Evolutionary conservation across 2,888 invertebrate species (phyloP), one percentile per base, ranked within the genome.

Genomic region (Pecten maximus): DNA sequence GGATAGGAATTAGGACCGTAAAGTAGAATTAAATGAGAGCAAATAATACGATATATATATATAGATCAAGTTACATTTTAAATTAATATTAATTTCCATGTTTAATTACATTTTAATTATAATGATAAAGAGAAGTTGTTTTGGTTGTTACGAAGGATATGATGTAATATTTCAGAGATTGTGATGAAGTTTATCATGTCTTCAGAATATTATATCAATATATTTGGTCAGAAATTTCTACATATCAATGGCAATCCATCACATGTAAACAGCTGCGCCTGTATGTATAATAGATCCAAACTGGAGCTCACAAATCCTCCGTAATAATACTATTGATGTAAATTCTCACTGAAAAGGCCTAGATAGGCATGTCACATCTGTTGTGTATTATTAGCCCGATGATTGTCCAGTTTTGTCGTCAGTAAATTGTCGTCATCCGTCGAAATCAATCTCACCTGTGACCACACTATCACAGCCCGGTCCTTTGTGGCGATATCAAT

Each of bases 391-490:
- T 74, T 74, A 74, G 74, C 74, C 74, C 16, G 4, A 35, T 28
- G 74, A 74, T 74, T 74, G 74, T 74, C 60, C 74, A 35, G 19
- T 35, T 35, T 8, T 35, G 74, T 74, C 74, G 74, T 74, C 74
- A 74, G 74, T 35, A 8, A 10, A 74, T 74, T 74, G 74, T 74
- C 74, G 74, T 74, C 74, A 74, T 74, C 28, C 12, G 10, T 28
- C 74, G 12, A 74, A 74, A 74, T 74, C 74, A 74, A 74, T 74
- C 10, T 74, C 74, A 74, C 74, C 74, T 74, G 74, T 74, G 74
- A 74, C 74, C 74, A 74, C n/a, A n/a, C 35, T 74, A 28, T 44
- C 44, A 44, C 28, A 1, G 74, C 8, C 10, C 35, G 10, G 74
- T 0, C 28, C 74, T 74, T 28, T 74, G 74, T 74, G 35, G 28